phyloP scores from a whole-genome alignment of 1,140 invertebrate genomes.

The Sitophilus oryzae region DNA sequence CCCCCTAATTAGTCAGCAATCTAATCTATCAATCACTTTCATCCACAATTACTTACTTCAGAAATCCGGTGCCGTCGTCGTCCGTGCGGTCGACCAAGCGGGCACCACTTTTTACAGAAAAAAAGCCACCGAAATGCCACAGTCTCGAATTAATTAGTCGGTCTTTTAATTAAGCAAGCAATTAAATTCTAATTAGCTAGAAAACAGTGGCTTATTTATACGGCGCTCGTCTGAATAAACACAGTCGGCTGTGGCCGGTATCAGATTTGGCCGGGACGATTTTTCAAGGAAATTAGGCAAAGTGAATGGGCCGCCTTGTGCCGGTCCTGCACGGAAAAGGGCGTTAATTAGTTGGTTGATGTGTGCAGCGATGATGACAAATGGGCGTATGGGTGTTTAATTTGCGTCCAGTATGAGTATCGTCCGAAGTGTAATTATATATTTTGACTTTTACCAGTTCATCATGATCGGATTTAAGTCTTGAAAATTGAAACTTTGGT shows the following conservation, averaged over 20 bases:
- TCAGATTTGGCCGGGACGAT: background rate
- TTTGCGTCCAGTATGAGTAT: too few species aligned
- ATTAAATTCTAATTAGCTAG: conserved; percentile 24
- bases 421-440: too few species aligned
- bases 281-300: background rate
- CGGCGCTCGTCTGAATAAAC: conserved; percentile 10
- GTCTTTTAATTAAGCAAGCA: conserved; percentile 23
- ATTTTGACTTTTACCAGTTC: too few species aligned
- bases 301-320: background rate
- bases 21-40: too few species aligned
- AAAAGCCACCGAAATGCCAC: too few species aligned
- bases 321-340: background rate
- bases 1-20: too few species aligned
- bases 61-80: too few species aligned
- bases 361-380: background rate
- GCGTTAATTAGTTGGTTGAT: background rate
- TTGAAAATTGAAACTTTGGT: too few species aligned
- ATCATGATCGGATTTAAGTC: too few species aligned
- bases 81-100: too few species aligned
- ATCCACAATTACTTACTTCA: too few species aligned
- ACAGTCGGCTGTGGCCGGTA: background rate
- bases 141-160: conserved; percentile 17
- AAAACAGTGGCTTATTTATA: conserved; percentile 23
- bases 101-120: too few species aligned
- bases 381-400: background rate